Conservation (phyloP, 2,888 invertebrate species). For the Ceriagrion tenellum region DNA sequence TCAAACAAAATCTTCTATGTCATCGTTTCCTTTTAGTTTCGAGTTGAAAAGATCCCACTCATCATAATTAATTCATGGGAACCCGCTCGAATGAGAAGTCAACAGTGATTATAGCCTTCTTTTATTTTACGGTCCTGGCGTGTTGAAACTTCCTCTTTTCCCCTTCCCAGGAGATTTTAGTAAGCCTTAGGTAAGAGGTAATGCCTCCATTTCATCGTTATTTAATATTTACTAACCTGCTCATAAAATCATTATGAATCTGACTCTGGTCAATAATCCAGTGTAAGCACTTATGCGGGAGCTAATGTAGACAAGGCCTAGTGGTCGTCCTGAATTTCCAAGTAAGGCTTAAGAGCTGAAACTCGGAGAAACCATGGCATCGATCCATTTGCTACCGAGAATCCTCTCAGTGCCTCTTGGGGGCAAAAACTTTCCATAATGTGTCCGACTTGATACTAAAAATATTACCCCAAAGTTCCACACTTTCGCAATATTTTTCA, state of each 20-base stretch:
- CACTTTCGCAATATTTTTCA: too few species aligned
- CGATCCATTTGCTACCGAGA: background rate
- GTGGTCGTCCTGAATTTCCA: slow-evolving; percentile 28
- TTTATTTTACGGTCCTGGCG: background rate
- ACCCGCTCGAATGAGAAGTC: background rate
- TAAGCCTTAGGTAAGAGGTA: background rate
- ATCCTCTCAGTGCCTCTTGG: background rate
- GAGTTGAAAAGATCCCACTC: background rate
- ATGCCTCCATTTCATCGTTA: background rate
- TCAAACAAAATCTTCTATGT: background rate
- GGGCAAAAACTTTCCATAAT: background rate
- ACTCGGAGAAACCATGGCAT: background rate
- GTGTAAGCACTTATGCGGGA: slow-evolving; percentile 8
- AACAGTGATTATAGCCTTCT: background rate
- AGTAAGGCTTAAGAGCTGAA: slow-evolving; percentile 22
- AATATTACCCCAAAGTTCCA: too few species aligned
- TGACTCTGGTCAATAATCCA: slow-evolving; percentile 1
- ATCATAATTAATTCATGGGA: background rate
- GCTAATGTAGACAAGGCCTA: background rate
- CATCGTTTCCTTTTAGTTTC: background rate
- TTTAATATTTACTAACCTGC: background rate
- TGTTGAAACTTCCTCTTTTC: background rate
- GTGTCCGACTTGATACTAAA: background rate
- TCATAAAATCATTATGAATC: slow-evolving; percentile 11
- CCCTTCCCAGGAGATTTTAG: background rate